Evolutionary conservation across 2,113 vertebrate genomes (phyloP), one percentile per base, ranked within the genome.

Genomic region (Alligator mississippiensis): DNA sequence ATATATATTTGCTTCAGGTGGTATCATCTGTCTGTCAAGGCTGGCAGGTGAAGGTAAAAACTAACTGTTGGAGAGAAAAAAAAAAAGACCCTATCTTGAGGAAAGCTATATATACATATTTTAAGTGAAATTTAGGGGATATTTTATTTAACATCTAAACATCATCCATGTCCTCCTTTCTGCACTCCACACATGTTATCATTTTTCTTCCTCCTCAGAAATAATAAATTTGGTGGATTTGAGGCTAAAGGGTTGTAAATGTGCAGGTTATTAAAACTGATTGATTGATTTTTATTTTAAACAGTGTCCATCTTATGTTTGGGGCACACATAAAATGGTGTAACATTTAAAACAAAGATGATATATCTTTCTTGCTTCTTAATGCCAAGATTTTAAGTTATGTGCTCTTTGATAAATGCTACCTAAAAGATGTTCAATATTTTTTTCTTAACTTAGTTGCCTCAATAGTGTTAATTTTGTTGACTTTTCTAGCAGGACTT

Each of bases 211-310:
- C 19, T 77, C 87, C 57, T 89, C 13, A 15, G 60, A 75, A 86
- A 77, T 10, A 63, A 74, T 25, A 2, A 82, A 81, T 3, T 19
- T 19, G 58, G 61, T 2, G 24, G 3, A 12, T 77, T 79, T 79
- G 4, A 61, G 3, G 18, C 58, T 82, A 82, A 93, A 55, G 1
- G 58, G 62, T 19, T 60, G 54, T 34, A 87, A 80, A 5, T 9
- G 82, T 85, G 11, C 2, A 72, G 38, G 59, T 78, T 70, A 2
- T 92, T 83, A 63, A 21, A 18, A 84, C 81, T 91, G 14, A 84
- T 91, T 66, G 70, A 77, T 84, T 91, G 91, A 78, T 91, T 90
- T 92, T 18, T 86, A 38, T 92, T 90, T 87, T 84, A 64, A 68
- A 55, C n/a, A 85, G n/a, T 17, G 60, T 7, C 19, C 60, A 16